Percentiles rank a stretch among this genome's conserved stretches.
Evolutionary conservation across 2,113 vertebrate genomes (phyloP).

Genomic region (Mastomys natalensis): DNA sequence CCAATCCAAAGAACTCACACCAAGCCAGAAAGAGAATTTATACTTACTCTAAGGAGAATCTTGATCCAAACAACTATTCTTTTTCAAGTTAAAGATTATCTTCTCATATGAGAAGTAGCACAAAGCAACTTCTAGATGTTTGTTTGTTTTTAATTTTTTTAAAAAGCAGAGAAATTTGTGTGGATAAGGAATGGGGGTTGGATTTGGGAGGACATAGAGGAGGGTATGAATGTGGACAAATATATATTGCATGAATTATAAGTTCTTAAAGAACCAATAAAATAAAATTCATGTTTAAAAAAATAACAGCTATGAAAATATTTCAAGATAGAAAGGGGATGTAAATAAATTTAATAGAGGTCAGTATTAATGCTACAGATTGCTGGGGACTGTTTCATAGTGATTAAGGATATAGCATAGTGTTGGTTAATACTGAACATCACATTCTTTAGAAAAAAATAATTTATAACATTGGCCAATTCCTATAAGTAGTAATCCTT

Average conservation of each 20-base stretch:
- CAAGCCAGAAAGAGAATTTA: neutral
- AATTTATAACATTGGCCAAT: neutral
- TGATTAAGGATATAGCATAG: neutral
- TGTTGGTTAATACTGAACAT: conserved; percentile 1
- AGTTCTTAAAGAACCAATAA: neutral
- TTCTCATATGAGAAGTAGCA: neutral
- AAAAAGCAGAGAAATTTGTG: neutral
- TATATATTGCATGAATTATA: neutral
- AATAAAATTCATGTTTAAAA: neutral
- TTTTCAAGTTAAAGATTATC: neutral
- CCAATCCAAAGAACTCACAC: neutral
- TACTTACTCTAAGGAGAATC: neutral
- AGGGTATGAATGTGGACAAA: neutral
- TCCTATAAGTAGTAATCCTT: neutral
- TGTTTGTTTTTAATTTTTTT: neutral
- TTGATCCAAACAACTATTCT: neutral
- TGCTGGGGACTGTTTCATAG: neutral
- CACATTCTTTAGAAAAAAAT: neutral
- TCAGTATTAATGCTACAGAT: neutral
- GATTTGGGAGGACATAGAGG: neutral
- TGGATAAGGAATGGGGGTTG: neutral
- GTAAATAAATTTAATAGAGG: neutral
- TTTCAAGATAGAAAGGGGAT: neutral
- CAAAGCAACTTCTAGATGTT: neutral
- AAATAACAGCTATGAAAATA: neutral